Evolutionary conservation across 2,113 vertebrate species (phyloP).

Genomic region (Callorhinus ursinus): DNA sequence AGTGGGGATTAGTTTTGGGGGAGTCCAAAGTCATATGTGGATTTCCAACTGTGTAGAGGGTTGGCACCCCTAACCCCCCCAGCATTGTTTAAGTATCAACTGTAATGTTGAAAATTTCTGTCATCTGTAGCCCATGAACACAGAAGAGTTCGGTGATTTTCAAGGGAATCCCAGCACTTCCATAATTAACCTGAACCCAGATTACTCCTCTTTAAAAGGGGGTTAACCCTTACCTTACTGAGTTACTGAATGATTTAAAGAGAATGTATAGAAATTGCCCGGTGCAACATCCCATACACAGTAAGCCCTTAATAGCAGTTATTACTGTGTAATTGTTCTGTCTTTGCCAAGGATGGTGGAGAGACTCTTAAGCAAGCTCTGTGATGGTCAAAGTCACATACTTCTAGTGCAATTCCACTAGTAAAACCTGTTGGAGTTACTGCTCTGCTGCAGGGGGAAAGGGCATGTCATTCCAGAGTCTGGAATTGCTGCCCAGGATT

Average conservation of each 20-base stretch:
- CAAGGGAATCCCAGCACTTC: neutral
- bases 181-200: slow-evolving; percentile 29
- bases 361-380: neutral
- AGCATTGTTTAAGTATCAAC: neutral
- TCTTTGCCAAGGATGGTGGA: neutral
- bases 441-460: neutral
- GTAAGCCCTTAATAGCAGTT: neutral
- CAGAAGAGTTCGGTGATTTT: neutral
- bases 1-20: neutral
- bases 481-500: neutral
- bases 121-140: neutral
- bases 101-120: neutral
- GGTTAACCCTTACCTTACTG: neutral
- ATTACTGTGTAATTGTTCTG: neutral
- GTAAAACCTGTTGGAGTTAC: neutral
- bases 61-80: neutral
- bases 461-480: neutral
- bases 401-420: neutral
- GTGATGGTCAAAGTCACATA: neutral
- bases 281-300: neutral
- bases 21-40: neutral
- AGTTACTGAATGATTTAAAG: neutral
- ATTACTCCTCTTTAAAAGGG: slow-evolving; percentile 13
- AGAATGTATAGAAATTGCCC: neutral
- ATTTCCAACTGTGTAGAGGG: neutral